These are phyloP conservation scores for Conger conger DNA, from an alignment of 2,113 vertebrate species.

Conservation along the genomic window DNA sequence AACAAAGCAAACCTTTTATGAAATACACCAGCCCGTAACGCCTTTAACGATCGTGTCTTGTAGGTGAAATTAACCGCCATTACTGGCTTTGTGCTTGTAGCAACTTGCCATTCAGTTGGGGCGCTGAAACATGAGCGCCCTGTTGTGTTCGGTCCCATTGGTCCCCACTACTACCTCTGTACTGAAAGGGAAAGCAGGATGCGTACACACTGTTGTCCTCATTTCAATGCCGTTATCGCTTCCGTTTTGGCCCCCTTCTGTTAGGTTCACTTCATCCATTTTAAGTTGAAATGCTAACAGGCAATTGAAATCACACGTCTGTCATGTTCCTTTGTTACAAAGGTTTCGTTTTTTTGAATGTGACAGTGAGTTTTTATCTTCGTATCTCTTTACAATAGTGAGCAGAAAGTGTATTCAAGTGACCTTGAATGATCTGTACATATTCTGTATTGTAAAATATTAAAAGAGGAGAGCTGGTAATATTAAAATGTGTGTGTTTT, in stretches of 20 bases:
- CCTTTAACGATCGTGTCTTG: background rate
- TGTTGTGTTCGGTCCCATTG: background rate
- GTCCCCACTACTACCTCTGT: background rate
- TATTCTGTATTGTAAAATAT: conserved; percentile 7
- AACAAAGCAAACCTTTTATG: background rate
- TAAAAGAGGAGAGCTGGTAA: conserved; percentile 1
- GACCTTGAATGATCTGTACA: conserved; percentile 1
- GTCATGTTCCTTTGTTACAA: background rate
- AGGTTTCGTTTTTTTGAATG: background rate
- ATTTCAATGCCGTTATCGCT: background rate
- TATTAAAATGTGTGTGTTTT: background rate
- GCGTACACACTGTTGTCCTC: background rate
- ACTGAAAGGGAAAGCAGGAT: conserved; percentile 2
- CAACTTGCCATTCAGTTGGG: background rate
- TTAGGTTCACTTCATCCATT: background rate
- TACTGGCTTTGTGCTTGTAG: background rate
- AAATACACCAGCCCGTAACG: background rate
- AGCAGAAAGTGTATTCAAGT: background rate
- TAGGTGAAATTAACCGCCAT: background rate
- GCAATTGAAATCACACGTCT: background rate
- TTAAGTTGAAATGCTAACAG: background rate
- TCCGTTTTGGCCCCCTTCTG: background rate
- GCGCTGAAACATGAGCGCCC: background rate
- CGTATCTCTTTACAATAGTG: background rate
- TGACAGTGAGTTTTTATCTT: background rate